Evolutionary conservation across 2,113 vertebrate species (phyloP).

Genomic region (Mungos mungo): DNA sequence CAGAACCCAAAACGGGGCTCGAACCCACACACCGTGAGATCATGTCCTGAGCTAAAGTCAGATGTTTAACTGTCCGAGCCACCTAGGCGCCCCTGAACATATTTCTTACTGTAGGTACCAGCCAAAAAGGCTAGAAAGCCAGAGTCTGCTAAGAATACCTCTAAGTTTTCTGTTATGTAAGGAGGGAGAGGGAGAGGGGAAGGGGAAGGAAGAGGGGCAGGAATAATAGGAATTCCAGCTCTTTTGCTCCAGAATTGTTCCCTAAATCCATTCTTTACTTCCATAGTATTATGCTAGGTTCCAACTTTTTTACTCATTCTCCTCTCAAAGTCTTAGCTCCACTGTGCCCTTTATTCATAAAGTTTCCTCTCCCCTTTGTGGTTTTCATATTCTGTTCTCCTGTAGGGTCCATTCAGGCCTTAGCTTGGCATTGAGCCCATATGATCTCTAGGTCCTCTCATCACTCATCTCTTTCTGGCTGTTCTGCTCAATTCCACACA

Average conservation of each 20-base stretch:
- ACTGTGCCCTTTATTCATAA: not conserved
- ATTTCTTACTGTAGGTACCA: not conserved
- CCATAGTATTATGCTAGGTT: not conserved
- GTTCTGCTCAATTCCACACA: not conserved
- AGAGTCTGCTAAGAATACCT: not conserved
- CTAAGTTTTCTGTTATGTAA: not conserved
- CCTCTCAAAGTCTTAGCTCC: not conserved
- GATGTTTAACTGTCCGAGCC: too few species aligned
- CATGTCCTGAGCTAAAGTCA: too few species aligned
- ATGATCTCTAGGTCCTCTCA: not conserved
- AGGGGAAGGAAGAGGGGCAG: too few species aligned
- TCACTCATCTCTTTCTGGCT: not conserved
- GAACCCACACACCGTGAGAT: too few species aligned
- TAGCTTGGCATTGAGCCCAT: not conserved
- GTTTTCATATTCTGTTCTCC: not conserved
- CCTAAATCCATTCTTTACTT: not conserved
- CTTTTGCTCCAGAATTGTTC: not conserved
- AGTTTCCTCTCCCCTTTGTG: not conserved
- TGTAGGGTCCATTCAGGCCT: not conserved
- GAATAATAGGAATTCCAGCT: not conserved
- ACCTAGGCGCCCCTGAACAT: not conserved
- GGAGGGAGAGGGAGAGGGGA: accelerated
- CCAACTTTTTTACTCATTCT: not conserved
- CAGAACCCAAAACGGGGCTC: too few species aligned
- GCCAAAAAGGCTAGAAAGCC: not conserved